Evolutionary conservation across 2,797 vertebrate genomes (phyloP).

Genomic region (Knipowitschia caucasica): DNA sequence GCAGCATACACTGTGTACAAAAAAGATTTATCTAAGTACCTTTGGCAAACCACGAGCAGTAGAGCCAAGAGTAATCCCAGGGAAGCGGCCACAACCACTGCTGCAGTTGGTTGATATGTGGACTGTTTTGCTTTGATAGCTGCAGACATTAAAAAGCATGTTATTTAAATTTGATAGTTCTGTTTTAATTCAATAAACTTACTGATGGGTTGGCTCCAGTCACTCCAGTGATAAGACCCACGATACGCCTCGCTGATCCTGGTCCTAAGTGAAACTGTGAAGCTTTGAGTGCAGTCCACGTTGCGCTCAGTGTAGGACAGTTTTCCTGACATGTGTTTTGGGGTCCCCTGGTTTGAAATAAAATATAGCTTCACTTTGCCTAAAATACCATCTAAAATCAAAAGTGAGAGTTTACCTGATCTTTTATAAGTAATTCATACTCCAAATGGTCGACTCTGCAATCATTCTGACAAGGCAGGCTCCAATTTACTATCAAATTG

Average conservation of each 20-base stretch:
- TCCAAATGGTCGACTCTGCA: rapidly evolving
- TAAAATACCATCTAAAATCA: background rate
- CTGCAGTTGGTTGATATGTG: slow-evolving; percentile 1
- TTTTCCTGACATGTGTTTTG: rapidly evolving
- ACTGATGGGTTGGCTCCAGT: slow-evolving; percentile 56
- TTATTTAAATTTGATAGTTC: background rate
- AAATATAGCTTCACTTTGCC: background rate
- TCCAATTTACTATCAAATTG: slow-evolving; percentile 44
- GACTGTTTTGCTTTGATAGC: slow-evolving; percentile 14
- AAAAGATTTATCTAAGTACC: slow-evolving; percentile 34
- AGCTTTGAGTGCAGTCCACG: slow-evolving; percentile 17
- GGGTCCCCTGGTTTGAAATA: slow-evolving; percentile 29
- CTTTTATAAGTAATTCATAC: slow-evolving; percentile 46
- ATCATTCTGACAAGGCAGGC: rapidly evolving
- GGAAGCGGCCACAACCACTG: slow-evolving; percentile 35
- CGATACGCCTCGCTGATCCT: rapidly evolving
- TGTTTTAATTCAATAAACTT: no score
- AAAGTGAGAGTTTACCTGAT: slow-evolving; percentile 34
- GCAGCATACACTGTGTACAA: background rate
- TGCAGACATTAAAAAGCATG: slow-evolving; percentile 7
- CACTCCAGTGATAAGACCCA: slow-evolving; percentile 29
- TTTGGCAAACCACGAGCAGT: slow-evolving; percentile 55
- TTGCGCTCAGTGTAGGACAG: slow-evolving; percentile 6
- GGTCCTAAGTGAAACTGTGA: slow-evolving; percentile 46
- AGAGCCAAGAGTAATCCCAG: slow-evolving; percentile 62